phyloP scores from a whole-genome alignment of 2,113 vertebrate genomes.

The Merops nubicus region DNA sequence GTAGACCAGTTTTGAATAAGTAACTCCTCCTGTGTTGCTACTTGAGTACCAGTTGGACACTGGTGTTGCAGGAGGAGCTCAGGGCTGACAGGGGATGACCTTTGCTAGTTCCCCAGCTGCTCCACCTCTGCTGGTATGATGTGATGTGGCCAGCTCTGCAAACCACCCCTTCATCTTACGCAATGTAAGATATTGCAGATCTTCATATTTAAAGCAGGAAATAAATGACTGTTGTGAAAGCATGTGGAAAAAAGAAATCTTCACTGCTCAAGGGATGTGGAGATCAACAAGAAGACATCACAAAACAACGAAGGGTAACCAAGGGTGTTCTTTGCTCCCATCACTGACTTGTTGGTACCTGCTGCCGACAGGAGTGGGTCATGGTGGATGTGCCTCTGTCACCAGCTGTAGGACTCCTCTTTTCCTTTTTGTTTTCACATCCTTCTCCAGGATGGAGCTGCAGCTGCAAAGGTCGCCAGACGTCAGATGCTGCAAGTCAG shows the following conservation, averaged over 20 bases:
- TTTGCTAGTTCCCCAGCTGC: not conserved
- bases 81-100: not conserved
- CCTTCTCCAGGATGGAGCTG: not conserved
- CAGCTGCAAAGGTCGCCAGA: not conserved
- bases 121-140: not conserved
- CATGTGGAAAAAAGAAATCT: not conserved
- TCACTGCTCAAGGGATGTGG: not conserved
- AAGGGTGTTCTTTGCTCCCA: not conserved
- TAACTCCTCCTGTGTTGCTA: not conserved
- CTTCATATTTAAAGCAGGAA: not conserved
- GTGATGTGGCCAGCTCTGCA: not conserved
- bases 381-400: not conserved
- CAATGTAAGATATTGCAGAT: not conserved
- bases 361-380: not conserved
- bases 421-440: not conserved
- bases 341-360: not conserved
- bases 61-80: not conserved
- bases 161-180: not conserved
- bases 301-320: not conserved
- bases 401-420: not conserved
- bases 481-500: not conserved
- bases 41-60: not conserved
- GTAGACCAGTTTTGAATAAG: not conserved
- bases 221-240: not conserved
- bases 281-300: not conserved